Evolutionary conservation across 1,140 invertebrate species (phyloP), one percentile per base, ranked within the genome.

Genomic region (Drosophila pseudoananassae): DNA sequence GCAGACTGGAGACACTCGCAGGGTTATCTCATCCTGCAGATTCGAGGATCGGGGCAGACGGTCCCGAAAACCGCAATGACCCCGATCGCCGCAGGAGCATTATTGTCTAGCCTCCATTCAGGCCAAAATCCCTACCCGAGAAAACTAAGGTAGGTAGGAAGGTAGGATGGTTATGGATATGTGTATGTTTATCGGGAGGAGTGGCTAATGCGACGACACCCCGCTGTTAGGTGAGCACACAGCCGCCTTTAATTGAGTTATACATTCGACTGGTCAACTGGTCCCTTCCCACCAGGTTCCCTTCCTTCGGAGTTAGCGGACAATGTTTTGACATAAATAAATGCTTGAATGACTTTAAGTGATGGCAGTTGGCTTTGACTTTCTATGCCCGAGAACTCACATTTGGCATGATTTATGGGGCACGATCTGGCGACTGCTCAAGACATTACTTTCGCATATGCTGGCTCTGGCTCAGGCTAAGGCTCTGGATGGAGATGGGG

Each of bases 271-370:
- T 63, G 73, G 14, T 50, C 50, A 47, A 69, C 63, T 85, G 51
- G 53, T 63, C 61, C 15, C 40, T 20, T 31, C 15, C 25, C 15
- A 27, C 17, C 55, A 46, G 15, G 17, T 9, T 23, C 7, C 43
- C 17, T 23, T 43, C 38, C 12, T 3, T 27, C 25, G 49, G 46
- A 71, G 78, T 76, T 69, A 82, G 73, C 75, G 78, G 49, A 88
- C 55, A 81, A 72, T 87, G 82, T 87, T 87, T 87, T 87, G 82
- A 87, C 82, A 87, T 88, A 88, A 78, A 88, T 83, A 87, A 82
- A 88, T 88, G 83, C 83, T 64, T 78, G 82, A 83, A 87, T 88
- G 84, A 87, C 60, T 88, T 88, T 78, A 87, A 88, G 83, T 87
- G 82, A 88, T 85, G 75, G 78, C 66, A 78, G 80, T 81, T 65